A percentile compares a stretch with the other conserved stretches of the same genome.
Conservation (phyloP, 2,888 invertebrate species). For the Trissolcus japonicus region DNA sequence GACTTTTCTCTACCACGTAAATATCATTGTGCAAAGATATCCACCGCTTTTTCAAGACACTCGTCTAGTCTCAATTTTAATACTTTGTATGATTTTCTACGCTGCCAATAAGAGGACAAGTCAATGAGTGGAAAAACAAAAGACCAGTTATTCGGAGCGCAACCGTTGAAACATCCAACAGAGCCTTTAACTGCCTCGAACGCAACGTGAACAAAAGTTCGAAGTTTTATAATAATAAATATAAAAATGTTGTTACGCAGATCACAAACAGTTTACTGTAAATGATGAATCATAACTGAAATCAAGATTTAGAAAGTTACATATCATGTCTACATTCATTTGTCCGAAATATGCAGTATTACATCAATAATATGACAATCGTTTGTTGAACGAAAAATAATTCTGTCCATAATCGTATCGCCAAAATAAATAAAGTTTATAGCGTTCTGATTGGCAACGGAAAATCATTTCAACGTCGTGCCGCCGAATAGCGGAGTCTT, state of each 20-base stretch:
- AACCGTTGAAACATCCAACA: conserved; percentile 1
- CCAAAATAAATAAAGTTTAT: conserved; percentile 11
- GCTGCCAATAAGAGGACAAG: conserved; percentile 62
- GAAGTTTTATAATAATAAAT: conserved; percentile 18
- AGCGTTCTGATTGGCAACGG: conserved; percentile 13
- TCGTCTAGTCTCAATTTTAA: conserved; percentile 66
- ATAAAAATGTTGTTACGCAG: neutral
- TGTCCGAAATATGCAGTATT: conserved; percentile 16
- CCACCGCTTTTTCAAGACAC: conserved; percentile 59
- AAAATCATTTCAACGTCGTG: conserved; percentile 17
- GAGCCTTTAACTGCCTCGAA: neutral
- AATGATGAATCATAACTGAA: neutral
- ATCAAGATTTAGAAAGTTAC: conserved; percentile 24
- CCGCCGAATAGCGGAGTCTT: conserved; percentile 34
- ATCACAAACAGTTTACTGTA: no score
- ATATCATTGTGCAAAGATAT: conserved; percentile 42
- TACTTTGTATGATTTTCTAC: conserved; percentile 66
- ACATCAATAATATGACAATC: conserved; percentile 25
- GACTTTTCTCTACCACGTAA: conserved; percentile 16
- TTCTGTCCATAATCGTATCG: conserved; percentile 25
- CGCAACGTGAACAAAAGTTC: conserved; percentile 11
- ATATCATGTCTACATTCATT: conserved; percentile 31
- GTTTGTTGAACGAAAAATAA: conserved; percentile 14
- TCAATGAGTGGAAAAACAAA: conserved; percentile 49
- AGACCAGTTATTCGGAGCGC: conserved; percentile 34